phyloP scores from a whole-genome alignment of 1,140 invertebrate species.

The Magallana ariakensis region DNA sequence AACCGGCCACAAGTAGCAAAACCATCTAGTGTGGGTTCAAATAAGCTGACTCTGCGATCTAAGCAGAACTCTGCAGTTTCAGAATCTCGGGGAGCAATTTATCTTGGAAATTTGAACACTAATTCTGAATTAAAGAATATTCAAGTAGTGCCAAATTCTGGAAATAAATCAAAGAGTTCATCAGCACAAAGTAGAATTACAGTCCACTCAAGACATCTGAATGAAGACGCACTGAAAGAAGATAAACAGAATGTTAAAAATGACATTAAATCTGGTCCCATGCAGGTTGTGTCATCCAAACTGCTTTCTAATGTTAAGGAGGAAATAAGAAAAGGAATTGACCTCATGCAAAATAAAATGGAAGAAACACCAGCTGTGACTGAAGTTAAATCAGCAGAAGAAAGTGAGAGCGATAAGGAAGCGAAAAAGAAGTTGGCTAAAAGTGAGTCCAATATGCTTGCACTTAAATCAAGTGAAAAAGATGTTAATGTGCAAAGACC shows the following conservation, averaged over 20 bases:
- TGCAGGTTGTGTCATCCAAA: slow-evolving; percentile 57
- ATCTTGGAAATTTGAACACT: slow-evolving; percentile 2
- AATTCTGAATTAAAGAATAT: not conserved
- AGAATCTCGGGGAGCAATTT: not conserved
- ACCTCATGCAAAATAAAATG: not conserved
- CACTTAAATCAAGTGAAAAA: not conserved
- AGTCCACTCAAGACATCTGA: not conserved
- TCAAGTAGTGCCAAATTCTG: slow-evolving; percentile 3
- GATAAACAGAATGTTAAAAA: not conserved
- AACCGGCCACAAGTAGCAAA: not conserved
- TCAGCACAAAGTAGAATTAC: slow-evolving; percentile 11
- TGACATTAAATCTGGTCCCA: slow-evolving; percentile 37
- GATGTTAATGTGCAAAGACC: not conserved
- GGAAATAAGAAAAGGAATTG: slow-evolving; percentile 47
- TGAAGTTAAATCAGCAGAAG: not conserved
- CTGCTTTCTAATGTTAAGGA: slow-evolving; percentile 59
- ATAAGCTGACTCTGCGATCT: not conserved
- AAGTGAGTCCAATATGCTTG: slow-evolving; percentile 38
- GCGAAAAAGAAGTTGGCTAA: slow-evolving; percentile 15
- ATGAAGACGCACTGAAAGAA: not conserved
- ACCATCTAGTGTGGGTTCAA: slow-evolving; percentile 18
- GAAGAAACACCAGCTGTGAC: not conserved
- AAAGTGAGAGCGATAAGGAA: not conserved
- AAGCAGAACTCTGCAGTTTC: not conserved
- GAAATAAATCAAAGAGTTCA: slow-evolving; percentile 4